Evolutionary conservation across 2,888 invertebrate genomes (phyloP), one percentile per base, ranked within the genome.

Genomic region (Chalcosyrphus nemorum): DNA sequence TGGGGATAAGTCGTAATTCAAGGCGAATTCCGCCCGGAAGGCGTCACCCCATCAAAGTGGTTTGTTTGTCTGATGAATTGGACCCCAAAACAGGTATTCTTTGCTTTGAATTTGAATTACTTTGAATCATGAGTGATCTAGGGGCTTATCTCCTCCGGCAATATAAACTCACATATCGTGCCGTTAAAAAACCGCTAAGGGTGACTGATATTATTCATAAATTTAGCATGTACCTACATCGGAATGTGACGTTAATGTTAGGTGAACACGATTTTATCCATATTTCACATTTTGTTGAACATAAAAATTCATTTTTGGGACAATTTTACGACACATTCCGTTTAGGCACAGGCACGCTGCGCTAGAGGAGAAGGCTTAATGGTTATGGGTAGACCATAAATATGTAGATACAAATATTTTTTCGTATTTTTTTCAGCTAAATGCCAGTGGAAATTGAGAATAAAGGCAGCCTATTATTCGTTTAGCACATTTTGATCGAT

Each of bases 201-300:
- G 13, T 32, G 21, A 65, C 21, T n/a, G 4, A 65, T 47, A 9
- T 21, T n/a, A 57, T 57, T 38, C 56, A 65, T 65, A 65, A 65
- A 65, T 65, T 65, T 6, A 24, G 1, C 32, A 5, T n/a, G 21
- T 9, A 21, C n/a, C n/a, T 24, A 4, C 32, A 11, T 50, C 15
- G n/a, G 35, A 47, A 38, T 50, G 35, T 65, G 50, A 24, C 65
- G 21, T 13, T 21, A 50, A 35, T 50, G 47, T 24, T 24, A 32
- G 21, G 50, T 24, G 65, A 50, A 65, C 50, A 65, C 35, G 50
- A 21, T 24, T 21, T 13, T 38, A 2, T 2, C 4, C 45, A 32
- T 45, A 63, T 41, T 43, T 47, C 50, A 9, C 19, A 15, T 15
- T 35, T 21, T 13, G 35, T 13, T n/a, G 35, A 50, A 50, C 63